Base-by-base conservation (phyloP, 1,140 invertebrate genomes). In the Cydia amplana region DNA sequence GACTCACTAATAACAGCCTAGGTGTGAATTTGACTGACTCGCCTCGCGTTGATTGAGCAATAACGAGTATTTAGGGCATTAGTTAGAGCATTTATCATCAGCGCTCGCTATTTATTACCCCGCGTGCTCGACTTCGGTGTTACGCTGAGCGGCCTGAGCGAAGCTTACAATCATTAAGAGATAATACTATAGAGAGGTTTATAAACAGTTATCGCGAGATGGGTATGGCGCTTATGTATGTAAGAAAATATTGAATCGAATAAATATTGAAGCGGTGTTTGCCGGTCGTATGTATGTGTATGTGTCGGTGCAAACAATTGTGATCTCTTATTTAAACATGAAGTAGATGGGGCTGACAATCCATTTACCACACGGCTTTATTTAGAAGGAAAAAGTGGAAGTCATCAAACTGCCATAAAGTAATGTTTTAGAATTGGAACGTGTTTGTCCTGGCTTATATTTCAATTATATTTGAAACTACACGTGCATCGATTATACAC, bases 31-130 rank as follows among this genome's bases (percentile, higher is more conserved):
- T 79, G 73, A 74, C 70, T 74, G 74, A 78, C 78, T 79, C 83
- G 83, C 82, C 82, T 77, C 78, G 79, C 75, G 79, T 77, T 89
- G 87, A 89, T 87, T 87, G 79, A 75, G 77, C 75, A 78, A 82
- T 85, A 83, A 84, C 82, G 79, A 82, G 77, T 79, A 83, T 76
- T 87, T 85, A 84, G 79, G 79, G 84, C 65, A 70, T 70, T 83
- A 79, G 78, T 88, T 87, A 84, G 79, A 78, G 55, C 81, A 74
- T 84, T 83, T 81, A 84, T 82, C 80, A 85, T 81, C 78, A 40
- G n/a, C 36, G 65, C 65, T 70, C 65, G 65, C 65, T 70, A 70
- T 70, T 70, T 70, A 43, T 70, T 70, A 70, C 43, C 65, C 36
- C 9, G 65, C 32, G 65, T 40, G 65, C 65, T 70, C 20, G 65